Base-by-base conservation (phyloP, 2,888 invertebrate genomes). In the Hetaerina titia region DNA sequence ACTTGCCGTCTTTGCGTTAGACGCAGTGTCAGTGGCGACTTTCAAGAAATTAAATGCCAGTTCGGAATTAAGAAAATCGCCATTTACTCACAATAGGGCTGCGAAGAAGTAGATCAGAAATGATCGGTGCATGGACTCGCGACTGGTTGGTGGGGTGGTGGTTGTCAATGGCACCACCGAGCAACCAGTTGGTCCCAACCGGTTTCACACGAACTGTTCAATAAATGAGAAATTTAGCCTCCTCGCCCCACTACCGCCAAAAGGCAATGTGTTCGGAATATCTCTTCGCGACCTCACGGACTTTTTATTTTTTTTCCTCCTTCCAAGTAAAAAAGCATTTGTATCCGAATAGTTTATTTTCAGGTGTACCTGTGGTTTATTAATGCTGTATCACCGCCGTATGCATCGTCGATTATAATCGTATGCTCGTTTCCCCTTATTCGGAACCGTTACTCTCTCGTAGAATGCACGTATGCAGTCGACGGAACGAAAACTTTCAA, bases 401-500 rank as follows among this genome's bases (percentile, higher is more conserved):
- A 31, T 13, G 15, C 81, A 25, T 25, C 31, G 81, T 31, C 81
- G 31, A 81, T n/a, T 31, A 81, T 81, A 7, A 31, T 81, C 81
- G 11, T 13, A 13, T 6, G 25, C 31, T 81, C 81, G 15, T 31
- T 81, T 81, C 81, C 81, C 81, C 11, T 15, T 31, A 15, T 60
- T 81, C 81, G 15, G 25, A 31, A 13, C 81, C 81, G 13, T 31
- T 81, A 5, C 31, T 31, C 11, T 31, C 81, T 9, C 15, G 25
- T 81, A 31, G 25, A 15, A 81, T 81, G 81, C 81, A 31, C 31
- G 25, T 31, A 81, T 31, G 11, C 81, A 31, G 11, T 81, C 81
- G 81, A 13, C 22, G 81, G 81, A 81, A 31, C 81, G 81, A 81
- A 81, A 31, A 81, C 81, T 31, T 81, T 81, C 81, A 81, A 81